Evolutionary conservation across 1,140 invertebrate genomes (phyloP), one percentile per base, ranked within the genome.

Genomic region (Lerema accius): DNA sequence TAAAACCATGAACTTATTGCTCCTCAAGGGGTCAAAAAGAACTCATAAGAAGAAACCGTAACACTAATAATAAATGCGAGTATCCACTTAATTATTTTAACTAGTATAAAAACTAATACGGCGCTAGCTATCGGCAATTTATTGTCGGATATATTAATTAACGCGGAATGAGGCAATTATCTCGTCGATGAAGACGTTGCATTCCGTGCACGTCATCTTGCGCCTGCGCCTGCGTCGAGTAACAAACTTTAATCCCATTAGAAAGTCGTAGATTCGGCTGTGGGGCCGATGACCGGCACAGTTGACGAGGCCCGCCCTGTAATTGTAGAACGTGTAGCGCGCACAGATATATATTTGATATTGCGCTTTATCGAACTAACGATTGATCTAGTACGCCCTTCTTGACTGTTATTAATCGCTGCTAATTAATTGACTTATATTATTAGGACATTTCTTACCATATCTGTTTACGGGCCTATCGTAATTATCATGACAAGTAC

Each of bases 231-330:
- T 65, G 76, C 67, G 65, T 67, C 53, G 64, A 60, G 62, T 65
- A 76, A 71, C 72, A 75, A 84, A 80, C 73, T 83, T 79, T 82
- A 87, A 77, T 84, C 76, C 78, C 78, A 82, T 89, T 89, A 89
- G 84, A 87, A 89, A 88, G 86, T 87, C 61, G 71, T 80, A 84
- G 79, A 87, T 89, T 89, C 69, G 82, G 78, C 73, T 75, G 65
- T 55, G 76, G 65, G 86, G 84, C 73, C 84, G 71, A 70, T 71
- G 86, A 86, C 86, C 84, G 78, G 71, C 74, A 84, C 78, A 79
- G 71, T 78, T 84, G 64, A 73, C 63, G 71, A 76, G 70, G 65
- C 73, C 74, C 73, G 78, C 80, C 78, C 80, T 82, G 76, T 71
- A 81, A 80, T 83, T 75, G 72, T 69, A 63, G 60, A 78, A 73